These are phyloP conservation scores for Haplotaxodon microlepis DNA, from an alignment of 2,113 vertebrate genomes.

Conservation along the genomic window DNA sequence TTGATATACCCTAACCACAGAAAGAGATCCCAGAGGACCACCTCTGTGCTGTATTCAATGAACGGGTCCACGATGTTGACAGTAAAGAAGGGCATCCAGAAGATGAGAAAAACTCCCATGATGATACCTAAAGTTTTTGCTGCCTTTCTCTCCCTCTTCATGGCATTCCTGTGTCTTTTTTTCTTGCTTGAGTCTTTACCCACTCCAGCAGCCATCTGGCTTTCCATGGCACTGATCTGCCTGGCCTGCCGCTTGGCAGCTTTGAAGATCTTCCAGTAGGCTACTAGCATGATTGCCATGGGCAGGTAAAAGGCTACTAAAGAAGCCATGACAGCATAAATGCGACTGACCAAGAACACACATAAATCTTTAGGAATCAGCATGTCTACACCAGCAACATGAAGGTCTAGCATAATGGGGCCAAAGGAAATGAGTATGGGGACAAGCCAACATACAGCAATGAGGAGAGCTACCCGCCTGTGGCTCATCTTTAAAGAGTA, in stretches of 20 bases:
- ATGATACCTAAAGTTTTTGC: slow-evolving; percentile 78
- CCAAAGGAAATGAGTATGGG: slow-evolving; percentile 73
- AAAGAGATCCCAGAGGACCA: slow-evolving; percentile 70
- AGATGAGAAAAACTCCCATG: slow-evolving; percentile 75
- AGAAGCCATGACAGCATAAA: slow-evolving; percentile 73
- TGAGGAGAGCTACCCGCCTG: slow-evolving; percentile 56
- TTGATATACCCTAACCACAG: slow-evolving; percentile 77
- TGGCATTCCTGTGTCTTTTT: slow-evolving; percentile 61
- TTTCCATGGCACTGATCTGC: slow-evolving; percentile 74
- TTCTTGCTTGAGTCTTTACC: slow-evolving; percentile 66
- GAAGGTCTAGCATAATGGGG: slow-evolving; percentile 72
- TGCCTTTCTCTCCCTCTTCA: slow-evolving; percentile 71
- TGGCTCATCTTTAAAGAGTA: slow-evolving; percentile 73
- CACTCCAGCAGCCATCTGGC: slow-evolving; percentile 65
- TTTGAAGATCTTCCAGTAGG: slow-evolving; percentile 78
- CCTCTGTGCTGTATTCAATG: slow-evolving; percentile 67
- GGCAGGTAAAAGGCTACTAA: slow-evolving; percentile 76
- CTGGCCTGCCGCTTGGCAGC: slow-evolving; percentile 71
- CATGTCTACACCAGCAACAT: slow-evolving; percentile 52
- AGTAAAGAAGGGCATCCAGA: slow-evolving; percentile 78
- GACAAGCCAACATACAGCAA: slow-evolving; percentile 69
- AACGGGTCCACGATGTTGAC: slow-evolving; percentile 75
- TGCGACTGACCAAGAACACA: slow-evolving; percentile 66
- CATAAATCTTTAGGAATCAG: slow-evolving; percentile 58
- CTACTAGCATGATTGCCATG: slow-evolving; percentile 71